Percentiles rank a stretch among this genome's conserved stretches.
These are phyloP conservation scores for Sinhomidia bicolor DNA, from an alignment of 2,888 invertebrate genomes.

Conservation along the genomic window DNA sequence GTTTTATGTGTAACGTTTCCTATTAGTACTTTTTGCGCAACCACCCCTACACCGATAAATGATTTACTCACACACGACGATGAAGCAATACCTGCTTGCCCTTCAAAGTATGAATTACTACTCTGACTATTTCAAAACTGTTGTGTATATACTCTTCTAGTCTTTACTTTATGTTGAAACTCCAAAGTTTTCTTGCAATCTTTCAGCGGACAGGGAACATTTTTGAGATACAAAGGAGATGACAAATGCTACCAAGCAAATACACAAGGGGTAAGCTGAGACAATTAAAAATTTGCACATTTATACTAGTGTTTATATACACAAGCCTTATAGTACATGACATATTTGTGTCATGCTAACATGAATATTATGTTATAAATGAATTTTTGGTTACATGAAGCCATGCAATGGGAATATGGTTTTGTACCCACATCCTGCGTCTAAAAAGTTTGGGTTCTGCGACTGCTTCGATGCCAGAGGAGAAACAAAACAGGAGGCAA, in stretches of 20 bases:
- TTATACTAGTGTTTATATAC: too few relatives aligned
- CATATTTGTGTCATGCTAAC: not conserved
- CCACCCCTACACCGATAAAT: not conserved
- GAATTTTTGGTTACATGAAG: slow-evolving; percentile 1
- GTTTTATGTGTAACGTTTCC: not conserved
- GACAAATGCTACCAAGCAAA: slow-evolving; percentile 68
- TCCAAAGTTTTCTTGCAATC: not conserved
- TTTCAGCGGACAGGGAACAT: slow-evolving; percentile 4
- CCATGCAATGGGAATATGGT: slow-evolving; percentile 70
- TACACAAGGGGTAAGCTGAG: slow-evolving; percentile 54
- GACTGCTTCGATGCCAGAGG: slow-evolving; percentile 75
- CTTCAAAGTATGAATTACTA: slow-evolving; percentile 22
- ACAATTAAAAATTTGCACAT: not conserved
- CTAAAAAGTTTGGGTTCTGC: slow-evolving; percentile 68
- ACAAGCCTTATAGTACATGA: too few relatives aligned
- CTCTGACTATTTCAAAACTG: too few relatives aligned
- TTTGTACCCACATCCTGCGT: slow-evolving; percentile 66
- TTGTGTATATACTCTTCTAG: too few relatives aligned
- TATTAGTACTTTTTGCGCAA: not conserved
- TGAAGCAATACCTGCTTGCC: not conserved
- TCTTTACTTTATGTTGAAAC: too few relatives aligned
- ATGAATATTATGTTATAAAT: not conserved
- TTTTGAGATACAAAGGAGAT: slow-evolving; percentile 47
- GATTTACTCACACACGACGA: slow-evolving; percentile 31
- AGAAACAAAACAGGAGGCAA: slow-evolving; percentile 69